Conservation (phyloP, 2,888 invertebrate genomes). For the Euzetes globulus region DNA sequence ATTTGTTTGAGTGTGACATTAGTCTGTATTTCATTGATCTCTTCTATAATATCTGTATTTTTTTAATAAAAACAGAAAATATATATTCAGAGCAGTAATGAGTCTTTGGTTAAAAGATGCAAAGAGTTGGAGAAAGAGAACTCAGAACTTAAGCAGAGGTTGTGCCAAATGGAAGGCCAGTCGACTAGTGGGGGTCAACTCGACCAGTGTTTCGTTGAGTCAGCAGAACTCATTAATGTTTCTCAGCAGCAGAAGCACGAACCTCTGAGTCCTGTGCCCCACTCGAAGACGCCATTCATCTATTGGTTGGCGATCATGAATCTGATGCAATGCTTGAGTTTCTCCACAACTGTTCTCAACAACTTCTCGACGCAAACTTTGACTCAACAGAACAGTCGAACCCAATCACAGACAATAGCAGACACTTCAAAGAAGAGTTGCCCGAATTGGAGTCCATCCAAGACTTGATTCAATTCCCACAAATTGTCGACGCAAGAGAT, state of each 20-base stretch:
- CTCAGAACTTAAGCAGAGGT: not conserved
- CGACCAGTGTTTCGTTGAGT: conserved; percentile 48
- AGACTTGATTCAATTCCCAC: conserved; percentile 7
- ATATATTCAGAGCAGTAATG: conserved; percentile 1
- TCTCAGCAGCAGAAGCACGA: conserved; percentile 93
- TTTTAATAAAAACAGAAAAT: too few species aligned
- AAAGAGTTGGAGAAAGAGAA: not conserved
- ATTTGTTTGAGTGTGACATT: too few species aligned
- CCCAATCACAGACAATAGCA: not conserved
- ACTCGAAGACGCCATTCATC: conserved; percentile 25
- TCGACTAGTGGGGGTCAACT: conserved; percentile 37
- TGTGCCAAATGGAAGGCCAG: not conserved
- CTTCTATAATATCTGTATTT: too few species aligned
- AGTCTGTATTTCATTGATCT: too few species aligned
- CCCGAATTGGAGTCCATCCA: not conserved
- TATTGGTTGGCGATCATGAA: conserved; percentile 23
- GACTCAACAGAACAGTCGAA: not conserved
- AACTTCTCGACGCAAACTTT: not conserved
- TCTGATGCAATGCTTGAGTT: conserved; percentile 23
- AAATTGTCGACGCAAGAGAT: not conserved
- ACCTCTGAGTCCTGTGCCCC: not conserved
- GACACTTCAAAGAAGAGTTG: not conserved
- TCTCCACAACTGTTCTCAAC: conserved; percentile 17
- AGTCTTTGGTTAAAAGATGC: not conserved
- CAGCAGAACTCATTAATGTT: conserved; percentile 56